These are phyloP conservation scores for Danio rerio DNA, from an alignment of 2,113 vertebrate species.

Conservation along the genomic window DNA sequence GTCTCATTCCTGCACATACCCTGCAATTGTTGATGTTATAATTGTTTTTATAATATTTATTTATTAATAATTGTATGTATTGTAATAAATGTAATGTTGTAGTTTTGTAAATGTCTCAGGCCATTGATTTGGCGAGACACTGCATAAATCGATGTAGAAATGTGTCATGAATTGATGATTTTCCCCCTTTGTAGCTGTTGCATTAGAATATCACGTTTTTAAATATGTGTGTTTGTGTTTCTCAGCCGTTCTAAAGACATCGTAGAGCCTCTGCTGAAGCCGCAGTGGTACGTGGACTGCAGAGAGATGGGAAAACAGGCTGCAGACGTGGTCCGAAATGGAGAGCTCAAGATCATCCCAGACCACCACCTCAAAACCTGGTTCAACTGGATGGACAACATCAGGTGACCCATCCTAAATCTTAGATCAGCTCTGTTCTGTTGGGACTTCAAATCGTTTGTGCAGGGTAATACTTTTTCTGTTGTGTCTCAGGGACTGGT, in stretches of 20 bases:
- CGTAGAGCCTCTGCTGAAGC: conserved; percentile 89
- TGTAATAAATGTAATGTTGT: too few species aligned
- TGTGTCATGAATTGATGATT: too few species aligned
- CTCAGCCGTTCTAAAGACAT: conserved; percentile 90
- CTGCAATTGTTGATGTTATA: too few species aligned
- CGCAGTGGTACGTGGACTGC: conserved; percentile 91
- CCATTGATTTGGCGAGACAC: too few species aligned
- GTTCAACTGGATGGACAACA: conserved; percentile 94
- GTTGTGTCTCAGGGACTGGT: conserved; percentile 82
- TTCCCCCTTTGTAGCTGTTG: neutral
- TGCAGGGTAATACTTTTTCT: neutral
- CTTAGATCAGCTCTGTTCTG: neutral
- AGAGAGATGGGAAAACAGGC: conserved; percentile 86
- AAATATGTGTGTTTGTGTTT: conserved; percentile 10
- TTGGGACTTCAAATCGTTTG: neutral
- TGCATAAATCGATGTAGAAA: too few species aligned
- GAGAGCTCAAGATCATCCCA: conserved; percentile 85
- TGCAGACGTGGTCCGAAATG: conserved; percentile 81
- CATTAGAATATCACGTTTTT: neutral
- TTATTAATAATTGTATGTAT: too few species aligned
- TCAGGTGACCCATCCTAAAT: conserved; percentile 74
- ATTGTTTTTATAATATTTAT: too few species aligned
- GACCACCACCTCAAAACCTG: conserved; percentile 87
- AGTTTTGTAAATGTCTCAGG: too few species aligned
- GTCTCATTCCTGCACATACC: too few species aligned